A percentile compares a stretch with the other conserved stretches of the same genome.
phyloP scores from a whole-genome alignment of 2,888 invertebrate species.

The Caenorhabditis angaria region DNA sequence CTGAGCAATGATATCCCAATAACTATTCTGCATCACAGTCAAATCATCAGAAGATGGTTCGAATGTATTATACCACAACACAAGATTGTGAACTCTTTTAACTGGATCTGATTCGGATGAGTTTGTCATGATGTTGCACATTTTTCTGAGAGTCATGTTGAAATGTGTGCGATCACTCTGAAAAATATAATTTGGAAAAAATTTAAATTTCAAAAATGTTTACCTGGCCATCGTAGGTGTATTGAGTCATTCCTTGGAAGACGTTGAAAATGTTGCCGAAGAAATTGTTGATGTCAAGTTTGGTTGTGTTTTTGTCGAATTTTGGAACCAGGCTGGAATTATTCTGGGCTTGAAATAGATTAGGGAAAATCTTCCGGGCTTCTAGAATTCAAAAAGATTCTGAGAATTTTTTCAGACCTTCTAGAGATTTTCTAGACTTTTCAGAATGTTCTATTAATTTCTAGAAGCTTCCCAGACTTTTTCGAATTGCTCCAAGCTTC shows the following conservation, averaged over 20 bases:
- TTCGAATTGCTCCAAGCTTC: too few relatives aligned
- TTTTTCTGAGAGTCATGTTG: conserved; percentile 41
- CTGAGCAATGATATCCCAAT: conserved; percentile 36
- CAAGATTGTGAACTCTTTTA: conserved; percentile 34
- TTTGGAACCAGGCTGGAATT: conserved; percentile 55
- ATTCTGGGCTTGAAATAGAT: too few relatives aligned
- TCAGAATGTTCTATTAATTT: too few relatives aligned
- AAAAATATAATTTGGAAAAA: conserved; percentile 10
- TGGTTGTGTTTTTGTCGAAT: conserved; percentile 49
- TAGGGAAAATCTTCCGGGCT: too few relatives aligned
- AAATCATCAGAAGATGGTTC: conserved; percentile 24
- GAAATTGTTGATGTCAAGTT: conserved; percentile 61
- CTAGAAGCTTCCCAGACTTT: too few relatives aligned
- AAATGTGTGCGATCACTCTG: conserved; percentile 50
- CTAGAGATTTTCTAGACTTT: too few relatives aligned
- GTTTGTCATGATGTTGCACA: conserved; percentile 56
- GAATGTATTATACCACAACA: conserved; percentile 38
- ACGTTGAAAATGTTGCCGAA: conserved; percentile 58
- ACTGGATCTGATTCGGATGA: conserved; percentile 21
- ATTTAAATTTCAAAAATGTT: conserved; percentile 6
- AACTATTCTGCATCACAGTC: conserved; percentile 38
- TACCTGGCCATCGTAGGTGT: conserved; percentile 66
- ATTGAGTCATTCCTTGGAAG: conserved; percentile 68
- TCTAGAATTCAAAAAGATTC: too few relatives aligned
- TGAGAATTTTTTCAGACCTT: too few relatives aligned